These are phyloP conservation scores for Drosophila longiperda DNA, from an alignment of 2,888 invertebrate species.

Conservation along the genomic window DNA sequence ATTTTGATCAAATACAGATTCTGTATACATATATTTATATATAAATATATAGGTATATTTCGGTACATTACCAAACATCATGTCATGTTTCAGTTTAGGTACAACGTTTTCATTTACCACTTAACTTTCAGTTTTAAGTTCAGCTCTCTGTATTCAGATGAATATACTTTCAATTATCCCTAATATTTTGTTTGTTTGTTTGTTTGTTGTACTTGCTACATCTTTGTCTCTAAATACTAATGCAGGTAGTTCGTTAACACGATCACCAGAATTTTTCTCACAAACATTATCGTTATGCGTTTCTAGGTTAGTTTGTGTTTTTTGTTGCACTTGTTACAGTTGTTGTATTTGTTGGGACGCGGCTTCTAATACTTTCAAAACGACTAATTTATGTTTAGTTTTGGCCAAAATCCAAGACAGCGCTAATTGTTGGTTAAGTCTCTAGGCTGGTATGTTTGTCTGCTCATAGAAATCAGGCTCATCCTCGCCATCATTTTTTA, in stretches of 20 bases:
- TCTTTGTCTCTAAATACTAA: constrained; percentile 67
- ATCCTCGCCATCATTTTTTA: constrained; percentile 91
- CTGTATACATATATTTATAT: constrained; percentile 6
- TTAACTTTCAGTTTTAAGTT: constrained; percentile 35
- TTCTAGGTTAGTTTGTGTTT: constrained; percentile 19
- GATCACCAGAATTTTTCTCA: constrained; percentile 62
- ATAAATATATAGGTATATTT: not conserved
- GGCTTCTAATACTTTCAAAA: constrained; percentile 71
- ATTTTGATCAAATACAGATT: constrained; percentile 9
- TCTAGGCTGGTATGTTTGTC: constrained; percentile 92
- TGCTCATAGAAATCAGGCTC: constrained; percentile 98
- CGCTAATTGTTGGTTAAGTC: constrained; percentile 12
- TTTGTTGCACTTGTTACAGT: constrained; percentile 14
- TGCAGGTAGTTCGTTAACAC: constrained; percentile 75
- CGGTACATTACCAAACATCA: constrained; percentile 30
- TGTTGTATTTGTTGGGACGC: constrained; percentile 36
- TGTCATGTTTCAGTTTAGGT: constrained; percentile 66
- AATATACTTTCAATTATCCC: constrained; percentile 13
- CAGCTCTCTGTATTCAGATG: constrained; percentile 4
- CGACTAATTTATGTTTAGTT: constrained; percentile 54
- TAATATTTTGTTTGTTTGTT: constrained; percentile 24
- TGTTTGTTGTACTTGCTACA: constrained; percentile 22
- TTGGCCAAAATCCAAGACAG: constrained; percentile 41
- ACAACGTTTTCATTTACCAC: constrained; percentile 53
- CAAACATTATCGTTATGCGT: constrained; percentile 29